Base-by-base conservation (phyloP, 2,888 invertebrate species). In the Osedax frankpressi region DNA sequence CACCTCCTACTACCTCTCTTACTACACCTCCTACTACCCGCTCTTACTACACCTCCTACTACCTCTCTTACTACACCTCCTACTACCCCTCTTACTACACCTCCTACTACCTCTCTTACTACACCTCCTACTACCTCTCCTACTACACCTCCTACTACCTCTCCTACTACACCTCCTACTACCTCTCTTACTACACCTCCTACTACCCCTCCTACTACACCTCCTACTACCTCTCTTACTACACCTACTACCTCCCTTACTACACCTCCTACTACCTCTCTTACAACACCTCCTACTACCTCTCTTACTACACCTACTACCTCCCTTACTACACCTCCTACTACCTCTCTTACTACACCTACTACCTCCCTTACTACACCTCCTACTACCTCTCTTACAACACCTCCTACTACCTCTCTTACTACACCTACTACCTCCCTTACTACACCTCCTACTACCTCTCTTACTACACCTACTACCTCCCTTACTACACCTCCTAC, bases 51-150 rank as follows among this genome's bases (percentile, higher is more conserved):
- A 11, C 44, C 44, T 19, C 44, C 44, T 19, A 44, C 44, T 19
- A 6, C 19, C 44, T 44, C 44, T 19, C 44, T 44, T 6, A 85
- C 86, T 86, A 74, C 85, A 86, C 79, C 87, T 87, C 79, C 88
- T 88, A 11, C 85, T 87, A 88, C 88, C 11, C 85, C 87, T 62
- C 88, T 88, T 44, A 11, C 6, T 11, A 11, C 6, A n/a, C 24
- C 19, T 19, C 44, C 44, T 19, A 44, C 44, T 11, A 6, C 44
- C 44, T 44, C 44, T 44, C 44, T 19, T 79, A 88, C 88, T 11
- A 85, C 87, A 63, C 88, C 88, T 11, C 19, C 19, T 11, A 65
- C 24, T 6, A 65, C 6, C 44, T 44, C 44, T 19, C 44, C 44
- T 19, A 6, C 44, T 19, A 11, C 44, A 11, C 44, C 44, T 19